Evolutionary conservation across 2,797 vertebrate genomes (phyloP).

Genomic region (Propithecus deckenii): DNA sequence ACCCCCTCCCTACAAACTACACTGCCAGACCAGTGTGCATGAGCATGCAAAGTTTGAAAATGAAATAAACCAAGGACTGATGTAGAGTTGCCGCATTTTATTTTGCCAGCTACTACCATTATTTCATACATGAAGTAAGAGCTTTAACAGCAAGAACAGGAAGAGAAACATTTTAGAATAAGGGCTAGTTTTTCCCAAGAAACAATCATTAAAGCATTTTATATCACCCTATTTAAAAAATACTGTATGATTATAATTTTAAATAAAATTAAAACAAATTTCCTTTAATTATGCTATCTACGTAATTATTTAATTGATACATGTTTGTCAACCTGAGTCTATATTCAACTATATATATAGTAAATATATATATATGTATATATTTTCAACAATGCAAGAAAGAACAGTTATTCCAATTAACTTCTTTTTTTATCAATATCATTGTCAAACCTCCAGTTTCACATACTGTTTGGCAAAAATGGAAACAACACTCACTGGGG

Average conservation of each 20-base stretch:
- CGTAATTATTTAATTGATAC: not conserved
- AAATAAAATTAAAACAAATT: not conserved
- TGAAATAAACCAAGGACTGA: not conserved
- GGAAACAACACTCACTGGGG: conserved; percentile 11
- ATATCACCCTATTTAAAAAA: not conserved
- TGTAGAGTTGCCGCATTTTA: not conserved
- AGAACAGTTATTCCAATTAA: not conserved
- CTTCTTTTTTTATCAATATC: not conserved
- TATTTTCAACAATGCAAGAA: not conserved
- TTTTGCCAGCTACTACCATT: not conserved
- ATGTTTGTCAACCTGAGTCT: not conserved
- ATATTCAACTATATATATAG: not conserved
- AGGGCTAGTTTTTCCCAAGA: not conserved
- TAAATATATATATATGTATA: not conserved
- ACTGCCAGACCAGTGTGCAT: not conserved
- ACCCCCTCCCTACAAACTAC: not conserved
- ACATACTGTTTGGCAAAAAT: conserved; percentile 51
- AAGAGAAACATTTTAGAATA: not conserved
- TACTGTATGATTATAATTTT: not conserved
- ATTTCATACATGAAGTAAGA: conserved; percentile 15
- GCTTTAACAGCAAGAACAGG: not conserved
- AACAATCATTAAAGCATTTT: not conserved
- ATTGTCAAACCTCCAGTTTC: conserved; percentile 39
- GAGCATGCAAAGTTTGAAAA: not conserved
- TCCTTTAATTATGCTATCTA: not conserved